Conservation (phyloP, 2,888 invertebrate genomes). For the Tromatobia lineatoria region DNA sequence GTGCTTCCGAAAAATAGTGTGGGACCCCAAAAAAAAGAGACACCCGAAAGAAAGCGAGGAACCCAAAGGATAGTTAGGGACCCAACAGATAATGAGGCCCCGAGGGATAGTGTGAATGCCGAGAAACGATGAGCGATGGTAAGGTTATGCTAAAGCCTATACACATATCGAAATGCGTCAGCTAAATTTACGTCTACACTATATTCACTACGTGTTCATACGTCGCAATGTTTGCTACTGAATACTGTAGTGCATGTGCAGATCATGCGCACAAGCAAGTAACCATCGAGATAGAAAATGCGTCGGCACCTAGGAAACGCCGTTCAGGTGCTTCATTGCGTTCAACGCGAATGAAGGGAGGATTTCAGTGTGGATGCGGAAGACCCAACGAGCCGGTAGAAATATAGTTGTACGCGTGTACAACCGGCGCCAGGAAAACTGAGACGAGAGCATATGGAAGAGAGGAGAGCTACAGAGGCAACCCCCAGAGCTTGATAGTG, state of each 20-base stretch:
- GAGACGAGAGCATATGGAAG: slow-evolving; percentile 4
- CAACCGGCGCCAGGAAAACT: not conserved
- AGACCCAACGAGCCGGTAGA: not conserved
- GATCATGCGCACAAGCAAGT: not conserved
- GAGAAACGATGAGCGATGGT: too few relatives aligned
- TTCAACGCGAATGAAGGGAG: slow-evolving; percentile 2
- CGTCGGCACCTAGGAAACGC: not conserved
- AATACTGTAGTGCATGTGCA: not conserved
- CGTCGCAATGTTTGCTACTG: not conserved
- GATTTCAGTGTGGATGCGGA: slow-evolving; percentile 18
- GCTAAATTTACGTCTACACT: not conserved
- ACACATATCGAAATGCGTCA: not conserved
- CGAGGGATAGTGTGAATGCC: too few relatives aligned
- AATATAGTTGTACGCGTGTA: slow-evolving; percentile 30
- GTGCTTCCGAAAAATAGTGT: too few relatives aligned
- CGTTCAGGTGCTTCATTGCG: not conserved
- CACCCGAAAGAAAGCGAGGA: too few relatives aligned
- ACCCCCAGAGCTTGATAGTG: slow-evolving; percentile 55
- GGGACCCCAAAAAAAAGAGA: too few relatives aligned
- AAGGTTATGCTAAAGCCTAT: not conserved
- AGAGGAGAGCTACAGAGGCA: slow-evolving; percentile 6
- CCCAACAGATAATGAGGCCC: too few relatives aligned
- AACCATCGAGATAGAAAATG: slow-evolving; percentile 31
- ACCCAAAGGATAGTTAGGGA: too few relatives aligned
- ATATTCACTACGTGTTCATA: not conserved